phyloP scores from a whole-genome alignment of 2,113 vertebrate genomes.

The Oncorhynchus clarkii region DNA sequence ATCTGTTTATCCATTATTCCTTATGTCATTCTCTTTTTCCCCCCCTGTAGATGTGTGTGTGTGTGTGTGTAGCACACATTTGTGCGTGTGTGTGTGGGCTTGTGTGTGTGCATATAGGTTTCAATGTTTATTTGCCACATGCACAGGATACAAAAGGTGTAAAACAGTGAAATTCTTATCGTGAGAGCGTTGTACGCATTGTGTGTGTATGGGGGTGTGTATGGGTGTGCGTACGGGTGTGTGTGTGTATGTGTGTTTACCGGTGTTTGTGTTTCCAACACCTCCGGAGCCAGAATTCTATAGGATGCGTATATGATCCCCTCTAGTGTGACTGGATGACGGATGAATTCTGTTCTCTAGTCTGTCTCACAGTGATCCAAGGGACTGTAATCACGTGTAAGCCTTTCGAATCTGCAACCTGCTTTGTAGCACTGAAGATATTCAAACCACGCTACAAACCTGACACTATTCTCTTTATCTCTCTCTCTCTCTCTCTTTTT shows the following conservation, averaged over 20 bases:
- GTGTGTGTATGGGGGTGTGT: too few species aligned
- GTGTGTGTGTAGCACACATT: background rate
- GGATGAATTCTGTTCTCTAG: background rate
- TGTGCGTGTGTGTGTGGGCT: background rate
- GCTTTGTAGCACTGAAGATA: background rate
- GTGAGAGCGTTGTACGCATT: too few species aligned
- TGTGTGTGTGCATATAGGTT: background rate
- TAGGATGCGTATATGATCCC: slow-evolving; percentile 10
- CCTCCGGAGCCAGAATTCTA: background rate
- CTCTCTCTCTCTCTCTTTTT: background rate
- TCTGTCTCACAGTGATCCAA: background rate
- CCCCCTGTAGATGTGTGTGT: background rate
- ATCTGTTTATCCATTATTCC: background rate
- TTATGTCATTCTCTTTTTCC: background rate
- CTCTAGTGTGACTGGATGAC: slow-evolving; percentile 4
- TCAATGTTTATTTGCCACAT: too few species aligned
- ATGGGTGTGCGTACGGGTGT: background rate
- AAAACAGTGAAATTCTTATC: too few species aligned
- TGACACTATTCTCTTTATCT: background rate
- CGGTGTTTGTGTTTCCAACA: slow-evolving; percentile 1
- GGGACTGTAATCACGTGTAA: slow-evolving; percentile 18
- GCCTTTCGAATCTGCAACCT: slow-evolving; percentile 19
- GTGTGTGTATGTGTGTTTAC: background rate
- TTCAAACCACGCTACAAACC: background rate
- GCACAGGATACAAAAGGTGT: too few species aligned